Evolutionary conservation across 2,797 vertebrate genomes (phyloP).

Genomic region (Poecilia velifera): DNA sequence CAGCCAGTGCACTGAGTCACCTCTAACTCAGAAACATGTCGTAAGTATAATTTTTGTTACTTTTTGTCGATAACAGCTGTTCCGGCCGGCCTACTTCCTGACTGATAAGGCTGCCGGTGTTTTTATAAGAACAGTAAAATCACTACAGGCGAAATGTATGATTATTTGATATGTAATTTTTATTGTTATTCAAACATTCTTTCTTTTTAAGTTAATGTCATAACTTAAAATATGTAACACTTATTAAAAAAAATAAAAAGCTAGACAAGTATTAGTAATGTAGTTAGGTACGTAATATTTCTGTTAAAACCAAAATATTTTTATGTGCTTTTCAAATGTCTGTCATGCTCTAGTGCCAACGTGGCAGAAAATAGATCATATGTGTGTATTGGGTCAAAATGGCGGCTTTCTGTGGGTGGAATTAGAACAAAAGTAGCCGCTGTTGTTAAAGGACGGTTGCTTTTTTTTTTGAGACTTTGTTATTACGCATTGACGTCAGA

Average conservation of each 20-base stretch:
- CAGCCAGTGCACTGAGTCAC: constrained; percentile 80
- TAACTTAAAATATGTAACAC: neutral
- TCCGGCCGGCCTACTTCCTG: constrained; percentile 4
- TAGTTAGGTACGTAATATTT: fast-evolving
- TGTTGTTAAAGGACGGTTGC: constrained; percentile 2
- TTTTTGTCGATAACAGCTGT: constrained; percentile 1
- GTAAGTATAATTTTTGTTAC: constrained; percentile 72
- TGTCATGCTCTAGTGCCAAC: constrained; percentile 14
- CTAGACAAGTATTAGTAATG: neutral
- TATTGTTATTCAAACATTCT: neutral
- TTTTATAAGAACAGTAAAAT: neutral
- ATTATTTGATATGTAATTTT: neutral
- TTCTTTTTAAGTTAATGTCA: neutral
- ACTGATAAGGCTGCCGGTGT: neutral
- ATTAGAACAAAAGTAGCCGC: constrained; percentile 32
- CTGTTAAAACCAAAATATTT: fast-evolving
- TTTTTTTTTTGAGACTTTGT: constrained; percentile 8
- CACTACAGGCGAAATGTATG: neutral
- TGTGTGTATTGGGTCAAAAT: constrained; percentile 65
- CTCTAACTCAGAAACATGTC: constrained; percentile 79
- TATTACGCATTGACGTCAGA: constrained; percentile 56
- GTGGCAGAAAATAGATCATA: constrained; percentile 63
- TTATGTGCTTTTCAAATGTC: fast-evolving
- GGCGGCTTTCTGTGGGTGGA: constrained; percentile 51
- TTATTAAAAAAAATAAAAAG: neutral